Conservation (phyloP, 1,140 invertebrate species). For the Drosophila willistoni region DNA sequence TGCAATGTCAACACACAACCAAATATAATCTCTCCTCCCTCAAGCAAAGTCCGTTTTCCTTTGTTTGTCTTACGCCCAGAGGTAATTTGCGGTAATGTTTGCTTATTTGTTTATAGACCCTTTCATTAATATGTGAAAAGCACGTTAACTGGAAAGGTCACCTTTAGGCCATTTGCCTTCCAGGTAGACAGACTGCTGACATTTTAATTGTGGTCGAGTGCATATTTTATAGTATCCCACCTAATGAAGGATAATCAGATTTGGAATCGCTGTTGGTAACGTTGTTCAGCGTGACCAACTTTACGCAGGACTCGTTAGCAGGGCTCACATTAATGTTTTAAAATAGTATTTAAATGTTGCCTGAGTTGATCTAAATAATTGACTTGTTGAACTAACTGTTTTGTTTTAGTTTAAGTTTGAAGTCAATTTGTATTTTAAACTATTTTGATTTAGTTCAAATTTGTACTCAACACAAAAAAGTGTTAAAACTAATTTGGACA, state of each 20-base stretch:
- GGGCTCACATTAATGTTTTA: too few species aligned
- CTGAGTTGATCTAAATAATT: too few species aligned
- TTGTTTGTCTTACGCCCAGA: slow-evolving; percentile 49
- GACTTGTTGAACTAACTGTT: too few species aligned
- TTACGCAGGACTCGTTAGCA: too few species aligned
- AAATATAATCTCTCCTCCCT: slow-evolving; percentile 20
- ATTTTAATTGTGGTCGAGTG: slow-evolving; percentile 64
- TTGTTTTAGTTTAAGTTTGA: too few species aligned
- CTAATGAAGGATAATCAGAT: slow-evolving; percentile 6
- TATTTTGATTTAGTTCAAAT: too few species aligned
- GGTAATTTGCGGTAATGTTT: slow-evolving; percentile 59
- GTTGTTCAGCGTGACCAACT: too few species aligned
- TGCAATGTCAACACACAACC: slow-evolving; percentile 70
- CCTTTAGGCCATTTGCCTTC: slow-evolving; percentile 13
- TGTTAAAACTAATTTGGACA: too few species aligned
- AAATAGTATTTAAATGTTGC: too few species aligned
- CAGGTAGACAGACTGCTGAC: slow-evolving; percentile 10
- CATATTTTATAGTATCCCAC: slow-evolving; percentile 56
- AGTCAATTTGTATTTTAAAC: too few species aligned
- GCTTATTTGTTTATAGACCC: slow-evolving; percentile 61
- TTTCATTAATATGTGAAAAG: slow-evolving; percentile 55
- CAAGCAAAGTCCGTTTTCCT: not conserved
- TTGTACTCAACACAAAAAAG: too few species aligned
- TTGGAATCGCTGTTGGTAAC: not conserved
- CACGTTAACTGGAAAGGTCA: slow-evolving; percentile 16